A percentile compares a stretch with the other conserved stretches of the same genome.
Evolutionary conservation across 2,888 invertebrate genomes (phyloP).

Genomic region (Phymatocera aterrima): DNA sequence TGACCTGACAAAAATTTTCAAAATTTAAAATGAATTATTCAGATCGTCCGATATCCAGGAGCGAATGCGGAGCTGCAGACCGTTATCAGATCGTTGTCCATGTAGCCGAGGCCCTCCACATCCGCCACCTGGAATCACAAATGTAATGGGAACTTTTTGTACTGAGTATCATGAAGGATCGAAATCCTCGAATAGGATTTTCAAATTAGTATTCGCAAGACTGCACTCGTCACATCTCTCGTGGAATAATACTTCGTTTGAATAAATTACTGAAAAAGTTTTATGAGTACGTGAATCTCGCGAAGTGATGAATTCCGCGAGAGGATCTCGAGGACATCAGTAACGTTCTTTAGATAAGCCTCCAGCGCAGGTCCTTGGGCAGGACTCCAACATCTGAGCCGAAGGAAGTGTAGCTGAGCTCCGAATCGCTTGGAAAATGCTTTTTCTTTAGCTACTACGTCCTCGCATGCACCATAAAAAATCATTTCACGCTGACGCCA

Average conservation of each 20-base stretch:
- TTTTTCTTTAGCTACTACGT: conserved; percentile 18
- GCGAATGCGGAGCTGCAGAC: conserved; percentile 43
- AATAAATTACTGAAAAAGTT: neutral
- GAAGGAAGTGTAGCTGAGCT: conserved; percentile 11
- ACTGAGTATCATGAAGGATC: neutral
- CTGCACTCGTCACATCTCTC: neutral
- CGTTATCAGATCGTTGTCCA: conserved; percentile 32
- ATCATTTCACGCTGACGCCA: conserved; percentile 38
- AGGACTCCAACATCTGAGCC: conserved; percentile 38
- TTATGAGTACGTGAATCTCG: conserved; percentile 28
- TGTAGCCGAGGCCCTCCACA: conserved; percentile 37
- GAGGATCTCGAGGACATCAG: conserved; percentile 3
- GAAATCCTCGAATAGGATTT: too few relatives aligned
- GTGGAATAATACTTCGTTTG: too few relatives aligned
- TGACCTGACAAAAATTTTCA: conserved; percentile 18
- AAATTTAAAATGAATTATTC: neutral
- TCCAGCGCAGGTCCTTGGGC: conserved; percentile 34
- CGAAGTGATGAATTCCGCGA: conserved; percentile 14
- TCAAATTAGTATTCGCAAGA: neutral
- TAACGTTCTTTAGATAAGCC: conserved; percentile 18
- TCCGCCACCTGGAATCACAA: conserved; percentile 36
- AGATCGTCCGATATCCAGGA: neutral
- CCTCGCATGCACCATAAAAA: conserved; percentile 35
- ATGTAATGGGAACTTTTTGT: neutral
- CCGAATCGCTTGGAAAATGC: conserved; percentile 27